Conservation (phyloP, 2,888 invertebrate genomes). For the Podabrus alpinus region DNA sequence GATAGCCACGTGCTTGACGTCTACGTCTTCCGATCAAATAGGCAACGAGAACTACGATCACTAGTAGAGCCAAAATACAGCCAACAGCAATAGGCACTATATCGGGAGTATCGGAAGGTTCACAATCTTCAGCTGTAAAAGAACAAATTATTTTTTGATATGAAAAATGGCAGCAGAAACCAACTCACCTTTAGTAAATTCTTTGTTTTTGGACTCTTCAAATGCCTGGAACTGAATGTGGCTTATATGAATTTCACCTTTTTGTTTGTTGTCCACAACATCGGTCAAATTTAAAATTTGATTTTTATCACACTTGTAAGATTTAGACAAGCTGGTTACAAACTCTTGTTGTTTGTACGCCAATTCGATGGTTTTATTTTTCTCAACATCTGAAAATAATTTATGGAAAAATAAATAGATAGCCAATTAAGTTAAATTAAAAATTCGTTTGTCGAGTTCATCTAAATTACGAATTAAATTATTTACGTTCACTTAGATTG, state of each 20-base stretch:
- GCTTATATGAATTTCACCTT: constrained; percentile 62
- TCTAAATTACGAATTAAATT: too few species aligned
- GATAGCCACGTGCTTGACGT: constrained; percentile 81
- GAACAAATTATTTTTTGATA: constrained; percentile 15
- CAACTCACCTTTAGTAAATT: constrained; percentile 68
- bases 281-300: constrained; percentile 63
- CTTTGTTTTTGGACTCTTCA: constrained; percentile 57
- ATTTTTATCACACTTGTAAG: constrained; percentile 72
- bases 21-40: constrained; percentile 91
- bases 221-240: constrained; percentile 78
- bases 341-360: constrained; percentile 61
- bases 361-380: constrained; percentile 41
- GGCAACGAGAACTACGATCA: constrained; percentile 87
- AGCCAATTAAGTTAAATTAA: too few species aligned
- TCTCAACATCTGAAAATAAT: not conserved
- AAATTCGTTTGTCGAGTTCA: too few species aligned
- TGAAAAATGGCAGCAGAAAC: constrained; percentile 7
- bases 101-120: constrained; percentile 76
- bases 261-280: constrained; percentile 42
- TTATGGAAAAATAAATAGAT: not conserved
- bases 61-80: constrained; percentile 85
- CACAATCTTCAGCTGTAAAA: constrained; percentile 72
- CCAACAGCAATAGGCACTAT: constrained; percentile 97
- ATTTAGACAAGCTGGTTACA: constrained; percentile 65
- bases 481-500: too few species aligned